Conservation (phyloP, 2,113 vertebrate genomes). For the Mormyrus iriodes region DNA sequence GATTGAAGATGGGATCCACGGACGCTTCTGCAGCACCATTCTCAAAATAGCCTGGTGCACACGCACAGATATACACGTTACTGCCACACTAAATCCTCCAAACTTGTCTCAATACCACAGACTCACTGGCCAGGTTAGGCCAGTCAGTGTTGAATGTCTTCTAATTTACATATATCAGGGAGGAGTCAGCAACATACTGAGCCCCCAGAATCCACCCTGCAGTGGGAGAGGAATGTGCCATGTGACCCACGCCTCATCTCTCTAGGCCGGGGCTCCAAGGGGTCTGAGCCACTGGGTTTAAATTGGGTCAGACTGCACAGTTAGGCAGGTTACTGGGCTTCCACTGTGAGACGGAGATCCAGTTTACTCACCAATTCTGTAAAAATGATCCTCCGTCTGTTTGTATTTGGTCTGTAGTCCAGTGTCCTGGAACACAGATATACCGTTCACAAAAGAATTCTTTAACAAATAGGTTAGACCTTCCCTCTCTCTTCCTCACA, state of each 20-base stretch:
- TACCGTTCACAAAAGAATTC: background rate
- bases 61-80: background rate
- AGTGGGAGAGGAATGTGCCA: background rate
- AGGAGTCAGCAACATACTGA: background rate
- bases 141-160: background rate
- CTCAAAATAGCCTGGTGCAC: constrained; percentile 78
- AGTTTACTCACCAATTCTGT: constrained; percentile 77
- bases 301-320: background rate
- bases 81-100: background rate
- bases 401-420: constrained; percentile 76
- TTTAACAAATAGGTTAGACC: background rate
- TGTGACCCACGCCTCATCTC: background rate
- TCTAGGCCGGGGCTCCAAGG: background rate
- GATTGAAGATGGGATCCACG: constrained; percentile 79
- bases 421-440: constrained; percentile 43
- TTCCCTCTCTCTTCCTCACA: background rate
- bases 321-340: background rate
- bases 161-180: background rate
- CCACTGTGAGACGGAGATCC: background rate
- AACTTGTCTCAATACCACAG: background rate
- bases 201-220: too few relatives aligned
- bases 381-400: constrained; percentile 83
- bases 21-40: constrained; percentile 82
- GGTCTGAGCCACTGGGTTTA: background rate
- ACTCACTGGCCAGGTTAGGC: background rate